phyloP scores from a whole-genome alignment of 2,113 vertebrate species.

The Myotis davidii region DNA sequence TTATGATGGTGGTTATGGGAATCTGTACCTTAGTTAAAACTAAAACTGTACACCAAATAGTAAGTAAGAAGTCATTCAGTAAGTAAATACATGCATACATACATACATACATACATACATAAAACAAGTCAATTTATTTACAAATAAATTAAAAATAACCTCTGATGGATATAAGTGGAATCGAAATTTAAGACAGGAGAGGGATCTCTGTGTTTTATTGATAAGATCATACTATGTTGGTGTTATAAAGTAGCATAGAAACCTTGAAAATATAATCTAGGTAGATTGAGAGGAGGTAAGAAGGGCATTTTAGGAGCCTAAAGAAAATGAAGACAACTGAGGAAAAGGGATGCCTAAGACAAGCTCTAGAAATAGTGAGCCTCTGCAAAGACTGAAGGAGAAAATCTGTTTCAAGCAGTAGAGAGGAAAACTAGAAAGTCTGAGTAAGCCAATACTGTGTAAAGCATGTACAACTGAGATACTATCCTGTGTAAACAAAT shows the following conservation, averaged over 20 bases:
- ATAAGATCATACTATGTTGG: neutral
- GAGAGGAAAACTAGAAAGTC: neutral
- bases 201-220: neutral
- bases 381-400: neutral
- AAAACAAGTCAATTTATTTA: neutral
- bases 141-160: neutral
- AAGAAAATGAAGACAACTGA: neutral
- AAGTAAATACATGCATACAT: neutral
- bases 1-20: neutral
- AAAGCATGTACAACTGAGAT: neutral
- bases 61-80: neutral
- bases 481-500: neutral
- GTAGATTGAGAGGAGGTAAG: neutral
- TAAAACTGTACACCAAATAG: neutral
- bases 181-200: neutral
- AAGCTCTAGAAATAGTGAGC: neutral
- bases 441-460: neutral
- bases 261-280: neutral
- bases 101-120: neutral
- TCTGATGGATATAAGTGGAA: neutral
- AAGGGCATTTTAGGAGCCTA: neutral
- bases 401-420: neutral
- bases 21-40: neutral
- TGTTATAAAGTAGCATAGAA: neutral
- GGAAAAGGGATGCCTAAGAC: neutral